Percentiles rank a stretch among this genome's conserved stretches.
These are phyloP conservation scores for Engraulis encrasicolus DNA, from an alignment of 2,113 vertebrate genomes.

Conservation along the genomic window DNA sequence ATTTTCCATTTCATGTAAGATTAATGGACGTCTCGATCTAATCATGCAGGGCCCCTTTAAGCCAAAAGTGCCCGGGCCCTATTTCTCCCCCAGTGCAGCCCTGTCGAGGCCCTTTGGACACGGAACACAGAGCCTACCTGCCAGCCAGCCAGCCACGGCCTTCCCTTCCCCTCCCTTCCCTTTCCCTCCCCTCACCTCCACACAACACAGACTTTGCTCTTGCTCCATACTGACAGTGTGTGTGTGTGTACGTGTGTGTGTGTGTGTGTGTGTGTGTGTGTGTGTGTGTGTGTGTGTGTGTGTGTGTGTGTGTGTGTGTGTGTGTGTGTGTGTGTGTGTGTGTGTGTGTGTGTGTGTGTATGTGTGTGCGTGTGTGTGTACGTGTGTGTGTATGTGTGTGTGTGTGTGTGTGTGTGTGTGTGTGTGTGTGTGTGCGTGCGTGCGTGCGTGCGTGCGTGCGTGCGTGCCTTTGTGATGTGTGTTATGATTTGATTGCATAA, in stretches of 20 bases:
- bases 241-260: slow-evolving; percentile 23
- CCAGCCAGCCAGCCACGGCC: neutral
- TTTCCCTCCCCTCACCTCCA: too few species aligned
- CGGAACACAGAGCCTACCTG: too few species aligned
- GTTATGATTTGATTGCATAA: slow-evolving; percentile 40
- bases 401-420: slow-evolving; percentile 22
- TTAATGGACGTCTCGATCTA: too few species aligned
- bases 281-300: slow-evolving; percentile 59
- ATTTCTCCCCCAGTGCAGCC: too few species aligned
- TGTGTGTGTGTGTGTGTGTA: neutral
- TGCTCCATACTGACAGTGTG: neutral
- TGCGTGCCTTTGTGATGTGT: too few species aligned
- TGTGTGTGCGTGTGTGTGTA: slow-evolving; percentile 24
- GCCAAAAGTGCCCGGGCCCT: too few species aligned
- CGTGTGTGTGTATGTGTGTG: neutral
- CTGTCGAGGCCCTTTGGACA: neutral
- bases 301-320: slow-evolving; percentile 22
- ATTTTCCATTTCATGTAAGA: too few species aligned
- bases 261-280: slow-evolving; percentile 25
- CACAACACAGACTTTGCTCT: neutral
- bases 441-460: slow-evolving; percentile 1
- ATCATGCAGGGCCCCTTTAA: too few species aligned
- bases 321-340: neutral
- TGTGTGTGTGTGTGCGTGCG: slow-evolving; percentile 14
- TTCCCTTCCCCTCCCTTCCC: too few species aligned